phyloP scores from a whole-genome alignment of 2,113 vertebrate species.

The Nannospalax galili region DNA sequence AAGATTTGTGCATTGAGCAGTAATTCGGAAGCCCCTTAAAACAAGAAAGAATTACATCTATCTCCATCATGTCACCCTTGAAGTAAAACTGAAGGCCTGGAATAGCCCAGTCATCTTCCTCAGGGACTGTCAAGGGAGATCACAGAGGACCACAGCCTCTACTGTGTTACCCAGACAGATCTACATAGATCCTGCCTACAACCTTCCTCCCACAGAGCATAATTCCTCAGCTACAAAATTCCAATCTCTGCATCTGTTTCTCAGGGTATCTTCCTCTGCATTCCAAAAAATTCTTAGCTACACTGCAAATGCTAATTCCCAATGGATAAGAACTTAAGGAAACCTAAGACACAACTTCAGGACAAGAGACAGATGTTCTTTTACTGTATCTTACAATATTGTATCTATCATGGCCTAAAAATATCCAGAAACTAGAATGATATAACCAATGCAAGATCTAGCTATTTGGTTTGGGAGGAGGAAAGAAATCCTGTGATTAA shows the following conservation, averaged over 20 bases:
- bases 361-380: conserved; percentile 56
- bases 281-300: not conserved
- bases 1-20: not conserved
- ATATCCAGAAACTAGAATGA: conserved; percentile 41
- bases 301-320: not conserved
- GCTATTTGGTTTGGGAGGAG: conserved; percentile 4
- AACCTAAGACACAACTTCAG: conserved; percentile 48
- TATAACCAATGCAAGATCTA: conserved; percentile 60
- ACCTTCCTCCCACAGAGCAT: not conserved
- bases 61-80: not conserved
- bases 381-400: conserved; percentile 10
- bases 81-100: not conserved
- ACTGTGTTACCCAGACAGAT: not conserved
- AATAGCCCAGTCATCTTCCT: not conserved
- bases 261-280: not conserved
- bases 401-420: conserved; percentile 25
- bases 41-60: not conserved
- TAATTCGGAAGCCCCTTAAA: not conserved
- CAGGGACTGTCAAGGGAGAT: not conserved
- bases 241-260: not conserved
- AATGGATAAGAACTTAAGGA: conserved; percentile 24
- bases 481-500: not conserved
- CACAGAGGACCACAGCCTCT: not conserved
- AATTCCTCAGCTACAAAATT: not conserved
- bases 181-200: not conserved